Evolutionary conservation across 1,140 invertebrate species (phyloP), one percentile per base, ranked within the genome.

Genomic region (Schmidtea mediterranea): DNA sequence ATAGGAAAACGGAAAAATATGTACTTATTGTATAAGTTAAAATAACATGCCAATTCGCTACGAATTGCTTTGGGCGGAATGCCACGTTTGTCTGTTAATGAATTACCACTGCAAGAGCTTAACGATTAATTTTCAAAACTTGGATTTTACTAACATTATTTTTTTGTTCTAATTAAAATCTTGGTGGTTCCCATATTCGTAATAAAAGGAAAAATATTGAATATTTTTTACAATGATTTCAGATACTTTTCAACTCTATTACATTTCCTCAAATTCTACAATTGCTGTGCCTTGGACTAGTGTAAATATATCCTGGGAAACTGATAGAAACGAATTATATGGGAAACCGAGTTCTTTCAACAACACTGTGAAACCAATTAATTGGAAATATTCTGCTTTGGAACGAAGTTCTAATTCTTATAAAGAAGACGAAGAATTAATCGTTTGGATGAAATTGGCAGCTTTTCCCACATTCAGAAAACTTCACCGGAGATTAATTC

Each of bases 361-460:
- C 26, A 32, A 32, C 10, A 32, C 26, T 6, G 26, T 10, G 3
- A 48, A 48, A n/a, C 46, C 46, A 6, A 48, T 48, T 16, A 23
- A 23, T 38, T 48, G 46, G 46, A 18, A 37, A 21, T 12, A 16
- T 13, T 36, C 46, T 2, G 23, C 46, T 2, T 24, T 38, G 2
- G 36, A 48, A 40, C 21, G 46, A 2, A 48, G 23, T 32, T 2
- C 24, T 18, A 22, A 37, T 24, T 12, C 36, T 32, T 48, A 48
- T 40, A 12, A 18, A 23, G 46, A 19, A 18, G 46, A 90, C 63
- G 82, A 89, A 67, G 82, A 87, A 70, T 68, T 89, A 3, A 89
- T 90, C 57, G 83, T 89, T 13, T 90, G 82, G 84, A 90, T 89
- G 83, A 72, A 82, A 53, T 89, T 82, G 1, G 81, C 84, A 0